Evolutionary conservation across 2,888 invertebrate genomes (phyloP).

Genomic region (Brachynemurus nebulosus): DNA sequence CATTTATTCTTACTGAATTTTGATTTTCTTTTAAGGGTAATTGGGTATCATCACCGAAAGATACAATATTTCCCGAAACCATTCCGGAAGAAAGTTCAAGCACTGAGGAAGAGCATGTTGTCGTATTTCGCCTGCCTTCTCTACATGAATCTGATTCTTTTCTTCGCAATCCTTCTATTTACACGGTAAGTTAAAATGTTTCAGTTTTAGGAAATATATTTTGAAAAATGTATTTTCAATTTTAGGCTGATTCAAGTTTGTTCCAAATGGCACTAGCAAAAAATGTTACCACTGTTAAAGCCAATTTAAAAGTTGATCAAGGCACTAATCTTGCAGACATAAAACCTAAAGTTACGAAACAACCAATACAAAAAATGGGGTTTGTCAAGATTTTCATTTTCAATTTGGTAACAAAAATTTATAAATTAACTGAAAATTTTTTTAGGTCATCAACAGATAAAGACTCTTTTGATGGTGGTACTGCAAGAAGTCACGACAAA

Average conservation of each 20-base stretch:
- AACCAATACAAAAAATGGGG: slow-evolving; percentile 47
- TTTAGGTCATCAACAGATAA: slow-evolving; percentile 65
- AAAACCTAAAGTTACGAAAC: slow-evolving; percentile 32
- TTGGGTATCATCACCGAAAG: slow-evolving; percentile 79
- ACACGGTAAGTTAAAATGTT: slow-evolving; percentile 51
- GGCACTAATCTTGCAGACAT: slow-evolving; percentile 32
- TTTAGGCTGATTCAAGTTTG: slow-evolving; percentile 61
- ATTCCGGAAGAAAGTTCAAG: slow-evolving; percentile 89
- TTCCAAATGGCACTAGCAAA: slow-evolving; percentile 47
- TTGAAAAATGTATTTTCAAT: slow-evolving; percentile 9
- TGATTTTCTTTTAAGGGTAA: slow-evolving; percentile 36
- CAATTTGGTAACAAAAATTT: slow-evolving; percentile 8
- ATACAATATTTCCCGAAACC: slow-evolving; percentile 79
- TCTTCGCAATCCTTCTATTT: slow-evolving; percentile 63
- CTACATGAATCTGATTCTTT: slow-evolving; percentile 56
- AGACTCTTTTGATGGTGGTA: slow-evolving; percentile 54
- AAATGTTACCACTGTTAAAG: slow-evolving; percentile 32
- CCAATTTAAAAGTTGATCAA: slow-evolving; percentile 35
- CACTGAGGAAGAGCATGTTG: slow-evolving; percentile 84
- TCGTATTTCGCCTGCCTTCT: slow-evolving; percentile 72
- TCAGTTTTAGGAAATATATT: not conserved
- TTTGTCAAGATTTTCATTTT: no score
- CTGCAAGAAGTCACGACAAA: slow-evolving; percentile 20
- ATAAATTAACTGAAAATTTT: slow-evolving; percentile 23
- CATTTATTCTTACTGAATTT: not conserved